phyloP scores from a whole-genome alignment of 2,888 invertebrate species.

The Erebia aethiops region DNA sequence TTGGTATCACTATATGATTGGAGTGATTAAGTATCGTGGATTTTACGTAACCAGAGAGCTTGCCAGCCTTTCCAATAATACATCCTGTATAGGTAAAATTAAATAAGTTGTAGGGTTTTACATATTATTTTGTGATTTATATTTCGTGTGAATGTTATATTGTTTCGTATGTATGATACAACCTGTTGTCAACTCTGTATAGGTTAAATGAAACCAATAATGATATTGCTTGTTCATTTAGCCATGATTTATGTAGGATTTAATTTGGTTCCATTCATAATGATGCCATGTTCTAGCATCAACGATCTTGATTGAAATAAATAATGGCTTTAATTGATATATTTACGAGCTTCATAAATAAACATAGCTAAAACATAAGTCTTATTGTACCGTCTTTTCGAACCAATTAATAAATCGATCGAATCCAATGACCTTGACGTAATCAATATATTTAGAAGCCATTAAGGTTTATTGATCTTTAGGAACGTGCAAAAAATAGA shows the following conservation, averaged over 20 bases:
- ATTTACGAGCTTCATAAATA: conserved; percentile 32
- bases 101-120: too few species aligned
- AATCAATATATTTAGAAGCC: not conserved
- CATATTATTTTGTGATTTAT: not conserved
- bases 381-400: conserved; percentile 25
- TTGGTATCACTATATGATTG: too few species aligned
- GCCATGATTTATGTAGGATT: conserved; percentile 53
- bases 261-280: conserved; percentile 43
- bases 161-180: not conserved
- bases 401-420: conserved; percentile 25
- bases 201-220: conserved; percentile 39
- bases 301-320: conserved; percentile 41
- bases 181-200: conserved; percentile 10
- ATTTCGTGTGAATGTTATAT: too few species aligned
- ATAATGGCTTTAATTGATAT: conserved; percentile 24
- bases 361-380: conserved; percentile 26
- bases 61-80: too few species aligned
- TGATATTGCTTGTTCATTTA: conserved; percentile 52
- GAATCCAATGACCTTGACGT: not conserved
- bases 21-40: too few species aligned
- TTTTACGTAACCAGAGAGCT: too few species aligned
- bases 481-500: not conserved
- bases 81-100: too few species aligned
- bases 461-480: not conserved
- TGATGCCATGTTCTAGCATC: conserved; percentile 46